Base-by-base conservation (phyloP, 2,113 vertebrate genomes). In the Epinephelus fuscoguttatus region DNA sequence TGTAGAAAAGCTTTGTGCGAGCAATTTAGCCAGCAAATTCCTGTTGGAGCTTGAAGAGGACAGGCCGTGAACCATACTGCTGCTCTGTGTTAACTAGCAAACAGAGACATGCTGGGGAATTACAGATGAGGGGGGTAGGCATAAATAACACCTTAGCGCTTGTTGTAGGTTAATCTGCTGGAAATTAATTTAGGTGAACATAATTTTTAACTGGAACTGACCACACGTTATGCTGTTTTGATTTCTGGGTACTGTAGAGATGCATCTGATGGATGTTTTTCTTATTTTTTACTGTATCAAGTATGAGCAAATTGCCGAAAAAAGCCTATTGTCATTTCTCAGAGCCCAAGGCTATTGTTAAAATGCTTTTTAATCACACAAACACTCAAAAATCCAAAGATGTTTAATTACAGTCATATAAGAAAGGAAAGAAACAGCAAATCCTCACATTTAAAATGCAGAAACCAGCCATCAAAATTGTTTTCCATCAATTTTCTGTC, bases 111-210 rank as follows among this genome's bases (percentile, higher is more conserved):
- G 52, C 50, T 63, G 66, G 49, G 19, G 69, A 59, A 79, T 75
- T 72, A 73, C n/a, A 73, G 87, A 49, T 87, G 70, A 81, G 82
- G 66, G 71, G 75, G 74, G 75, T 89, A 33, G 21, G 19, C 55
- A 8, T 59, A 57, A 45, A 37, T 82, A 70, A 85, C 85, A 87
- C 88, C 62, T 69, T 42, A 56, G 62, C 7, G 52, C 37, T 67
- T 27, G 33, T 7, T 37, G 4, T 73, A 91, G 78, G 90, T 89
- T 94, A 87, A 86, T 72, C 37, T 6, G 27, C 66, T 62, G 50
- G 12, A 62, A 68, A 56, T 55, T 0, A 2, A 27, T 59, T 23
- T 25, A 52, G 30, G 62, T 78, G 30, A 37, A 77, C 69, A 84
- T 80, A 1, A 52, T 60, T 64, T 5, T 45, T 6, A 25, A 3